Evolutionary conservation across 2,113 vertebrate genomes (phyloP), one percentile per base, ranked within the genome.

Genomic region (Anolis sagrei): DNA sequence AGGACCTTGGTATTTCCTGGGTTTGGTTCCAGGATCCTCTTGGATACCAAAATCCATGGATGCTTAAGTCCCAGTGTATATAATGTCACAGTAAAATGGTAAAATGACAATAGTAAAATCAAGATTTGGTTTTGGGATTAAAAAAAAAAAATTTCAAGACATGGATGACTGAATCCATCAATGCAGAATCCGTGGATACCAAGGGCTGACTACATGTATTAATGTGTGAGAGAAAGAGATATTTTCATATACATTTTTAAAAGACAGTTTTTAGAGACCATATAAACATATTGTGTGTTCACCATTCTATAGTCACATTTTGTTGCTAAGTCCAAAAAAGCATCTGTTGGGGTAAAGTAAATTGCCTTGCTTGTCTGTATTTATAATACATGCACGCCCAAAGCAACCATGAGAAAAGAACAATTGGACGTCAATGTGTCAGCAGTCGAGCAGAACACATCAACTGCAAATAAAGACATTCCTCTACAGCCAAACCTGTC

Each of bases 401-500:
- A 88, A 39, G 1, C 32, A 21, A 0, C 0, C 76, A 44, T 32
- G 75, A 54, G 48, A 48, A 82, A 87, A 73, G 32, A 86, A 80
- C 0, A 9, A 16, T 64, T 86, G 23, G 78, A 66, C 81, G 23
- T 21, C 64, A 58, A 48, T 0, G 0, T 23, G 25, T 76, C 0
- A 0, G 72, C 66, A 82, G 88, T 49, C 70, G 6, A 48, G 69
- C 25, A 48, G 80, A 83, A 85, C 81, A 34, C 51, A 19, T 73
- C 82, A 29, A 34, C 2, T 2, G 23, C 58, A 82, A 88, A 90
- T 86, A 84, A 89, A 91, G 92, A 89, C 0, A 0, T 87, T 27
- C 0, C 0, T 0, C 72, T 0, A 0, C 62, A 48, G 23, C 78
- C 85, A 86, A 87, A 39, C 58, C 76, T 77, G 51, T 73, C 88